Conservation (phyloP, 2,888 invertebrate genomes). For the Antheraea assamensis region DNA sequence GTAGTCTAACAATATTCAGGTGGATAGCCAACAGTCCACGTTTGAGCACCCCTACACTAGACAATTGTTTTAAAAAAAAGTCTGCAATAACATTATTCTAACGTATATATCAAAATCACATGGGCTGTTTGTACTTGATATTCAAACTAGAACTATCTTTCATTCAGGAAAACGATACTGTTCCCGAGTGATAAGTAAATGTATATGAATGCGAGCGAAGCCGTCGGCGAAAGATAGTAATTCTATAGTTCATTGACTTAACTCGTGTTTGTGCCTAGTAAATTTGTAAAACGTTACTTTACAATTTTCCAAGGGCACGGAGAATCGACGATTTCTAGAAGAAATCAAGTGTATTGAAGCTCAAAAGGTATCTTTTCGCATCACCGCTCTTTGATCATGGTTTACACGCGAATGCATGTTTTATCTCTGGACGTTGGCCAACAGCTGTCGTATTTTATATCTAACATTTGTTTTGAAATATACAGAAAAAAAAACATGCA, state of each 20-base stretch:
- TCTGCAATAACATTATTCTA: too few species aligned
- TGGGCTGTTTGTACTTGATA: too few species aligned
- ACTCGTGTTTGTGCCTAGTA: neutral
- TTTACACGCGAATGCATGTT: conserved; percentile 48
- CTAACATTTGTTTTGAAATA: neutral
- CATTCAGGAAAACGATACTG: too few species aligned
- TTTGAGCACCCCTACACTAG: too few species aligned
- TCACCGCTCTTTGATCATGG: conserved; percentile 44
- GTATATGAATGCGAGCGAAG: neutral
- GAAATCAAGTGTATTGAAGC: conserved; percentile 28
- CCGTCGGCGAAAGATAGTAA: neutral
- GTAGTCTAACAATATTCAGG: too few species aligned
- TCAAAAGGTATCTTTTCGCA: conserved; percentile 52
- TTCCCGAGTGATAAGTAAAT: too few species aligned
- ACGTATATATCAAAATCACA: too few species aligned
- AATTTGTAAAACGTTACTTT: neutral
- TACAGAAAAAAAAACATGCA: too few species aligned
- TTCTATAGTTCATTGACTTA: neutral
- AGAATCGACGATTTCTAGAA: conserved; percentile 18
- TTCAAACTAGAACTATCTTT: too few species aligned
- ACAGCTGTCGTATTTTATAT: conserved; percentile 21
- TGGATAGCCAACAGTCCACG: too few species aligned
- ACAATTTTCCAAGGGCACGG: neutral
- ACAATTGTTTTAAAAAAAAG: too few species aligned
- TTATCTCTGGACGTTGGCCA: conserved; percentile 55